A percentile compares a stretch with the other conserved stretches of the same genome.
phyloP scores from a whole-genome alignment of 2,797 vertebrate genomes.

The Chaetophractus vellerosus region DNA sequence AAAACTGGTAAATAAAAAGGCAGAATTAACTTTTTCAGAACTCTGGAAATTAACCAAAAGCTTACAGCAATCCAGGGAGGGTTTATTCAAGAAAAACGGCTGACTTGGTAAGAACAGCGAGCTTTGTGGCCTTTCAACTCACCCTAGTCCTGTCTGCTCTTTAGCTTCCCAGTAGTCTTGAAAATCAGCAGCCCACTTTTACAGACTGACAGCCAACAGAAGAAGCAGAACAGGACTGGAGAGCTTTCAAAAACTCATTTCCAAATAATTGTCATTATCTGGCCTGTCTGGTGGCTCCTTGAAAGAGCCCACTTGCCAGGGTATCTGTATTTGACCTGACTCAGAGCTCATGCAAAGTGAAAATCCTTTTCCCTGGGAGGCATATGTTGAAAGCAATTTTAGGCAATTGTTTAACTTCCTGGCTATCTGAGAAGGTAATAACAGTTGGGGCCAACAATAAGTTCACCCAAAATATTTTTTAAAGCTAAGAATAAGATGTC shows the following conservation, averaged over 20 bases:
- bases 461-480: not conserved
- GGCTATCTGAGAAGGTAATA: not conserved
- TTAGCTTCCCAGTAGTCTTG: not conserved
- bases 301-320: not conserved
- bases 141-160: not conserved
- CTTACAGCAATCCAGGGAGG: not conserved
- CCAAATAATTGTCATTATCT: not conserved
- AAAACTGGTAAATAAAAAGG: not conserved
- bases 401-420: conserved; percentile 25
- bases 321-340: not conserved
- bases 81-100: not conserved
- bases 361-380: not conserved
- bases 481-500: not conserved
- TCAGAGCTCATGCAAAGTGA: not conserved
- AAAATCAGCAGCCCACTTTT: not conserved
- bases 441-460: not conserved
- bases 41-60: not conserved
- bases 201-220: not conserved
- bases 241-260: not conserved
- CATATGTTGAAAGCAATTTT: conserved; percentile 37
- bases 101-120: not conserved
- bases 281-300: not conserved
- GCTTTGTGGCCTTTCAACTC: not conserved
- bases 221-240: not conserved
- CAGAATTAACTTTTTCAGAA: not conserved